Evolutionary conservation across 1,140 invertebrate species (phyloP), one percentile per base, ranked within the genome.

Genomic region (Drosophila malerkotliana): DNA sequence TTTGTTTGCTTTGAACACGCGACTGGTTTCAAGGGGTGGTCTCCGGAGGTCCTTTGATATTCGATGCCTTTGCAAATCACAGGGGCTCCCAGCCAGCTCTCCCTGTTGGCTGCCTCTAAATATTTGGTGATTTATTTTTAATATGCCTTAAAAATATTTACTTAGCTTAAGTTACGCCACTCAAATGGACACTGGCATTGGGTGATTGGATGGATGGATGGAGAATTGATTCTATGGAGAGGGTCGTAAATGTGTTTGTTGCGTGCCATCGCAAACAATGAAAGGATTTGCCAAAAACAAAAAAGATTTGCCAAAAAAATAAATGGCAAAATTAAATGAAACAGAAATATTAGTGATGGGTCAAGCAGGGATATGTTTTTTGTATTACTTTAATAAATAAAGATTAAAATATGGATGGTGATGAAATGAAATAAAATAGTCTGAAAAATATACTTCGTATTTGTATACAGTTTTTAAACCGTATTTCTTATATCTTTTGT

Each of bases 101-200:
- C 39, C 7, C 41, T 48, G 62, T 68, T 55, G 52, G 47, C 75
- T 69, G 74, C 69, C 56, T 82, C 81, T 67, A 76, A 83, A 88
- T 83, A 83, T 79, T 82, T 72, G 77, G 55, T 89, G 83, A 88
- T 88, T 83, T 72, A 76, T 79, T 88, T 88, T 88, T 88, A 88
- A 88, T 88, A 79, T 88, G 84, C 83, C 63, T 63, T 78, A 77
- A 75, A 88, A 88, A 88, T 88, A 88, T 88, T 88, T 76, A 79
- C 84, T 80, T 71, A 75, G 74, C 78, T 75, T 73, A 72, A 83
- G 72, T 81, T 60, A 26, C 60, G 47, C 68, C 72, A 75, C 61
- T 58, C 72, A 30, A 66, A 4, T 57, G 30, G 51, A 10, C 52
- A 24, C 5, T 8, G 21, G 34, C 12, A 6, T 18, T 34, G 32